phyloP scores from a whole-genome alignment of 2,797 vertebrate species.

The Glyptemys insculpta region DNA sequence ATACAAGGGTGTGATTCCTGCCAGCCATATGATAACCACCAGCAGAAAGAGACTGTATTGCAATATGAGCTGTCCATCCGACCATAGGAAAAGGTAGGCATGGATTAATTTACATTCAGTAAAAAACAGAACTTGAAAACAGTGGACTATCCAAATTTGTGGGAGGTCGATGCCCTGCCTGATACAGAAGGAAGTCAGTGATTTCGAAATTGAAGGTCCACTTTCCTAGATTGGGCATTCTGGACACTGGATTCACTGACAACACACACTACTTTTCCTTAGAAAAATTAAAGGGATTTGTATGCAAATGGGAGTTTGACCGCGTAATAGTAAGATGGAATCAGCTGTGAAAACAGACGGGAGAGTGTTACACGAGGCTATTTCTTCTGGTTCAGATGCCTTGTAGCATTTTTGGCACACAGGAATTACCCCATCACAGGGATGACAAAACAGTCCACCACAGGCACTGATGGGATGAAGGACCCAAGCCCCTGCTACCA shows the following conservation, averaged over 20 bases:
- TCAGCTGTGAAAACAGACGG: background rate
- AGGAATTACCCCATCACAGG: background rate
- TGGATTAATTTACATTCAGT: background rate
- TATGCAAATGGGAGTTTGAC: background rate
- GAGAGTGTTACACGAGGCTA: background rate
- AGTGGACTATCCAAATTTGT: background rate
- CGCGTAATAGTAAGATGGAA: background rate
- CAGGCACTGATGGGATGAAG: background rate
- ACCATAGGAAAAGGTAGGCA: background rate
- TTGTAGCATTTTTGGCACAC: background rate
- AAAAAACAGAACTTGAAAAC: background rate
- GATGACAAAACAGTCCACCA: background rate
- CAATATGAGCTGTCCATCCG: background rate
- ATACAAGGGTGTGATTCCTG: background rate
- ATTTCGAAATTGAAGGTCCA: background rate
- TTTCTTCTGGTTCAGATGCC: background rate
- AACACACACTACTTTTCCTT: background rate
- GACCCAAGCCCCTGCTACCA: background rate
- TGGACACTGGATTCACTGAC: background rate
- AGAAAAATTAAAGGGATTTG: background rate
- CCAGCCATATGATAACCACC: background rate
- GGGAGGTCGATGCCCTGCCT: background rate
- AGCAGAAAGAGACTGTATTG: background rate
- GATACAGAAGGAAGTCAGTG: background rate
- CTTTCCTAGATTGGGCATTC: background rate